phyloP scores from a whole-genome alignment of 2,797 vertebrate genomes.

The Oophaga sylvatica region DNA sequence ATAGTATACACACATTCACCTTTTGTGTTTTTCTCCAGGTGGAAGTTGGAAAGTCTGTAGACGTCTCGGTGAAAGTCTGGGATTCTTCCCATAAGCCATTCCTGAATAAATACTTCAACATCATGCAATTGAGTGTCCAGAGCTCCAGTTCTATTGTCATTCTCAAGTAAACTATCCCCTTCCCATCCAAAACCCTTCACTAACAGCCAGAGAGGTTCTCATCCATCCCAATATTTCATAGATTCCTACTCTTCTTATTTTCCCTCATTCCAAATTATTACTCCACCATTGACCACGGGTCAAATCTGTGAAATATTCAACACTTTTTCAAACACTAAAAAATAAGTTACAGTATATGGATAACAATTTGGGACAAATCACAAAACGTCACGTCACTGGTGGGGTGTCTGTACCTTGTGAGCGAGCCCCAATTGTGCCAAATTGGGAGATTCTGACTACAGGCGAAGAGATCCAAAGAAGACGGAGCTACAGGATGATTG shows the following conservation, averaged over 20 bases:
- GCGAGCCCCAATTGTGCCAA: neutral
- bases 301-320: too few species aligned
- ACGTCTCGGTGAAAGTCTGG: slow-evolving; percentile 70
- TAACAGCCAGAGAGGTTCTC: neutral
- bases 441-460: neutral
- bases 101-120: slow-evolving; percentile 69
- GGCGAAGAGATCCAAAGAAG: neutral
- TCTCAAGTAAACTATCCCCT: slow-evolving; percentile 63
- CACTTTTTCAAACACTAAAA: too few species aligned
- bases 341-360: too few species aligned
- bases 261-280: neutral
- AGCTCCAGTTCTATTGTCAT: slow-evolving; percentile 70
- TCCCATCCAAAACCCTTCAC: too few species aligned
- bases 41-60: slow-evolving; percentile 71
- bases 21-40: slow-evolving; percentile 64
- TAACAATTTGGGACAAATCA: too few species aligned
- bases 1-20: neutral
- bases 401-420: too few species aligned
- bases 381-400: too few species aligned
- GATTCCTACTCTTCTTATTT: neutral
- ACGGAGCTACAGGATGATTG: neutral
- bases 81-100: slow-evolving; percentile 68
- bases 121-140: slow-evolving; percentile 72
- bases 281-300: too few species aligned
- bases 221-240: too few species aligned